Conservation (phyloP, 2,797 vertebrate species). For the Pygocentrus nattereri region DNA sequence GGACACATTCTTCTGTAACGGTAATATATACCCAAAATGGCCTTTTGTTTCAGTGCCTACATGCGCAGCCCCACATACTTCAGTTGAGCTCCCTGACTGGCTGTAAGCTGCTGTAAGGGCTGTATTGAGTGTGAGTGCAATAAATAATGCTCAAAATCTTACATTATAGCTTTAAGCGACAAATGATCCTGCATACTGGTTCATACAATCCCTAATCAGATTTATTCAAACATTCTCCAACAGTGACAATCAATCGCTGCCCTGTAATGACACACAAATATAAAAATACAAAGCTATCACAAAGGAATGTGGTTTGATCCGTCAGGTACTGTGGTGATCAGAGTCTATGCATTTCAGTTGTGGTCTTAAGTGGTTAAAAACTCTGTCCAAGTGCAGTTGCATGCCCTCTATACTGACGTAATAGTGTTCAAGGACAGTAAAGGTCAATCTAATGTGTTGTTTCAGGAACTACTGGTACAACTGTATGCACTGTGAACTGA, state of each 20-base stretch:
- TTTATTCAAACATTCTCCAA: not conserved
- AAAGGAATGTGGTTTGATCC: not conserved
- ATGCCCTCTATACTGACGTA: constrained; percentile 71
- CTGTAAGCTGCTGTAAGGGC: not conserved
- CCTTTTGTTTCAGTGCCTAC: constrained; percentile 12
- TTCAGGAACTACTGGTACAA: constrained; percentile 72
- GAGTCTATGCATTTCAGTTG: constrained; percentile 53
- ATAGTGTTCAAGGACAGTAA: constrained; percentile 61
- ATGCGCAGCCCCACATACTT: not conserved
- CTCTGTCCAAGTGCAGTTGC: constrained; percentile 59
- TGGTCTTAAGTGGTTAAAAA: constrained; percentile 39
- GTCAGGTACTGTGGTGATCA: constrained; percentile 51
- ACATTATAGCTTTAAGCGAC: not conserved
- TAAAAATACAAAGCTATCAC: not conserved
- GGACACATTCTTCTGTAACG: not conserved
- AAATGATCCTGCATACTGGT: too few species aligned
- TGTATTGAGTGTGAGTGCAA: constrained; percentile 16
- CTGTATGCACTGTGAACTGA: constrained; percentile 80
- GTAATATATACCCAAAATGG: not conserved
- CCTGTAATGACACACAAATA: not conserved
- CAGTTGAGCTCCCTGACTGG: not conserved
- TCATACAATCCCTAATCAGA: not conserved
- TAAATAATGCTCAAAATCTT: constrained; percentile 4
- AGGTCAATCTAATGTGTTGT: constrained; percentile 71
- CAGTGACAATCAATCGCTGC: constrained; percentile 1